phyloP scores from a whole-genome alignment of 2,113 vertebrate genomes.

The Jacana jacana region DNA sequence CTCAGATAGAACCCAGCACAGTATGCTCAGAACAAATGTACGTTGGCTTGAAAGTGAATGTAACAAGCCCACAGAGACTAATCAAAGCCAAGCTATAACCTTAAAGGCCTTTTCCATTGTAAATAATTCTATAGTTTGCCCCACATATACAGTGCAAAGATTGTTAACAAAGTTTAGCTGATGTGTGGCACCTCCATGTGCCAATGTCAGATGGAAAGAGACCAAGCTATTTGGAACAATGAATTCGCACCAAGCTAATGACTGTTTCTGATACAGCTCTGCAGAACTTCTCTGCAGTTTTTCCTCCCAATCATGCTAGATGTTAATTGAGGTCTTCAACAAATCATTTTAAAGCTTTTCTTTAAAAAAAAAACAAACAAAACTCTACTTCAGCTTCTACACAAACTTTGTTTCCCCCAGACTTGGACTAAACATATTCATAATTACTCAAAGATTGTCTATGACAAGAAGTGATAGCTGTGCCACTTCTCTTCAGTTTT shows the following conservation, averaged over 20 bases:
- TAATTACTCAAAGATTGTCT: not conserved
- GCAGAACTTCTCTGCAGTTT: not conserved
- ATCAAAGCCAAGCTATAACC: not conserved
- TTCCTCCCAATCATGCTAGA: not conserved
- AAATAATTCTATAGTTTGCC: not conserved
- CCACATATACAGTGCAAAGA: not conserved
- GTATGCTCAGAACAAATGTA: not conserved
- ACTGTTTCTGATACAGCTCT: not conserved
- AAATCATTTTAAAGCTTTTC: not conserved
- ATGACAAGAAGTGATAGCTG: not conserved
- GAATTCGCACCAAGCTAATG: not conserved
- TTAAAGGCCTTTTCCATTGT: not conserved
- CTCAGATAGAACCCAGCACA: not conserved
- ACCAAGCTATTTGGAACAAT: not conserved
- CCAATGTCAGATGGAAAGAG: too few relatives aligned
- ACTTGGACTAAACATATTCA: not conserved
- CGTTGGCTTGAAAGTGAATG: not conserved
- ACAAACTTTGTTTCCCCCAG: not conserved
- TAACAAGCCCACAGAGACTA: not conserved
- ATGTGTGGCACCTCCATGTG: fast-evolving
- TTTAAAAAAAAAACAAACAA: not conserved
- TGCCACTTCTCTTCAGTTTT: not conserved
- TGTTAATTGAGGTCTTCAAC: not conserved
- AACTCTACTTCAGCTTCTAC: not conserved
- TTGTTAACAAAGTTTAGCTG: not conserved